These are phyloP conservation scores for Megalops cyprinoides DNA, from an alignment of 2,797 vertebrate genomes.

Conservation along the genomic window DNA sequence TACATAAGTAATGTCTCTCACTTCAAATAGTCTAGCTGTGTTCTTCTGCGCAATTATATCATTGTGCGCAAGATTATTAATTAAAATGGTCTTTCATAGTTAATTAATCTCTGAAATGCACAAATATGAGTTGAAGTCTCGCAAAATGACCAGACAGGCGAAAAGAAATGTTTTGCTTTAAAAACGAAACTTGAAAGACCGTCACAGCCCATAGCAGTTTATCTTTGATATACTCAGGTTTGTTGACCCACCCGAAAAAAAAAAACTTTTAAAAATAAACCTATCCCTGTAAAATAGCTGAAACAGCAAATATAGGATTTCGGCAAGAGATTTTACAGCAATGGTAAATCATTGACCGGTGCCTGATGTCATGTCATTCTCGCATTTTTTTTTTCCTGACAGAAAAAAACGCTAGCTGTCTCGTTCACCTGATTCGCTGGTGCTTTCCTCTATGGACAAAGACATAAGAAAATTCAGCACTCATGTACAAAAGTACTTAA, in stretches of 20 bases:
- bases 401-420: background rate
- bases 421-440: background rate
- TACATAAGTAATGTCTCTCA: background rate
- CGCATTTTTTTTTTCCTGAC: background rate
- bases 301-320: constrained; percentile 18
- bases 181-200: constrained; percentile 13
- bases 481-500: background rate
- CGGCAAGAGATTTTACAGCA: background rate
- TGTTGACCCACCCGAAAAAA: too few species aligned
- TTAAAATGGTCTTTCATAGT: background rate
- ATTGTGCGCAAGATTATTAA: background rate
- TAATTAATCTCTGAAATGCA: background rate
- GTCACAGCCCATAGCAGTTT: background rate
- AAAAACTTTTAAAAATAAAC: constrained; percentile 35
- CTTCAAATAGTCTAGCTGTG: background rate
- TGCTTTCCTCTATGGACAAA: background rate
- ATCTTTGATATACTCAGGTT: background rate
- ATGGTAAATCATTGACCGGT: constrained; percentile 21
- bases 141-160: background rate
- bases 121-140: background rate
- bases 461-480: too few species aligned
- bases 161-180: constrained; percentile 45
- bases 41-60: background rate
- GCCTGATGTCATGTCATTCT: constrained; percentile 25
- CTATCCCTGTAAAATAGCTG: constrained; percentile 39